Evolutionary conservation across 2,113 vertebrate species (phyloP).

Genomic region (Atlantisia rogersi): DNA sequence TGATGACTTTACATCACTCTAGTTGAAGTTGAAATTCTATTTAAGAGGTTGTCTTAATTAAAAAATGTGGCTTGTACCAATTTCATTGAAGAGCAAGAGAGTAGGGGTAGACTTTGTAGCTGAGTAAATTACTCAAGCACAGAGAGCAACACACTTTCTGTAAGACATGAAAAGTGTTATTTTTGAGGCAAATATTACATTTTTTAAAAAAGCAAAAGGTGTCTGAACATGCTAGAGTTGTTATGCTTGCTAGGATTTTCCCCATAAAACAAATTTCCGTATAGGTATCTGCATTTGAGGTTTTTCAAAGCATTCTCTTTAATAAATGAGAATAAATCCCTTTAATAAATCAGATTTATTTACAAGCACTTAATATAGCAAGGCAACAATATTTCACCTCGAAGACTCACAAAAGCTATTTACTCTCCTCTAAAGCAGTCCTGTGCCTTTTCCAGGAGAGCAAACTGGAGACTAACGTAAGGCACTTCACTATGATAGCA

Average conservation of each 20-base stretch:
- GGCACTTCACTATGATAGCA: neutral
- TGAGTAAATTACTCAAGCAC: constrained; percentile 6
- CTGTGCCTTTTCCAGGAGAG: neutral
- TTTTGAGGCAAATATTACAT: neutral
- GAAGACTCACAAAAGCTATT: neutral
- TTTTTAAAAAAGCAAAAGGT: neutral
- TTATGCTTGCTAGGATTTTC: neutral
- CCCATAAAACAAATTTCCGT: neutral
- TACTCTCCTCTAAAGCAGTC: neutral
- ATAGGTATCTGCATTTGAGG: neutral
- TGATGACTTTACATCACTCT: neutral
- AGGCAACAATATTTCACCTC: constrained; percentile 3
- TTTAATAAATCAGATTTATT: neutral
- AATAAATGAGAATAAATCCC: neutral
- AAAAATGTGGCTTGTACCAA: neutral
- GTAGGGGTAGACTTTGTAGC: neutral
- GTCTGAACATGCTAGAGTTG: neutral
- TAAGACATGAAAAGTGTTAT: neutral
- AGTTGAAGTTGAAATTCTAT: neutral
- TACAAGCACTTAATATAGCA: neutral
- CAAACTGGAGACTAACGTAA: neutral
- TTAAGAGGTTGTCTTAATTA: neutral
- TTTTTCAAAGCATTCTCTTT: neutral
- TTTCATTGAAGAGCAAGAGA: neutral
- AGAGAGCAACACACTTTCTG: neutral